phyloP scores from a whole-genome alignment of 2,113 vertebrate genomes.

The Tetrao urogallus region DNA sequence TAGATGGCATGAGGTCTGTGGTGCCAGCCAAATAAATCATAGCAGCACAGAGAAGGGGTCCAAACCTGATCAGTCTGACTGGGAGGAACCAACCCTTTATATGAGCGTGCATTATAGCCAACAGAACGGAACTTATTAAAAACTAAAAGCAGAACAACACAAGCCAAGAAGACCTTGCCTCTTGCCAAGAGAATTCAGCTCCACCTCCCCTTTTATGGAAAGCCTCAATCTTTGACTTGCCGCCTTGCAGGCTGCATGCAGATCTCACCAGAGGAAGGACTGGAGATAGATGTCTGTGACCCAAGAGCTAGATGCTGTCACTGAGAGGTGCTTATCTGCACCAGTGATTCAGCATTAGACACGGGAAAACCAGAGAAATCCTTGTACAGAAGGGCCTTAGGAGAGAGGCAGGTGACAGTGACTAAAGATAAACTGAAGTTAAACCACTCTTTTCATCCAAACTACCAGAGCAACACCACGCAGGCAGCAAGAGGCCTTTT shows the following conservation, averaged over 20 bases:
- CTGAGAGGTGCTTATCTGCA: neutral
- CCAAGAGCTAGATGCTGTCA: neutral
- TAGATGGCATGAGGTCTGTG: neutral
- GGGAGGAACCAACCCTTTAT: neutral
- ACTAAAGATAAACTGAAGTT: neutral
- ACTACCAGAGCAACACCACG: neutral
- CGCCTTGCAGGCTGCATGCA: neutral
- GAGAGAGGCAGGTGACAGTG: neutral
- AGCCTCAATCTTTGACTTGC: neutral
- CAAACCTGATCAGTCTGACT: neutral
- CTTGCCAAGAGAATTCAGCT: neutral
- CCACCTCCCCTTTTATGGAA: neutral
- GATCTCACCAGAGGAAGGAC: neutral
- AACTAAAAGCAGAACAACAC: neutral
- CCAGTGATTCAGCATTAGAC: neutral
- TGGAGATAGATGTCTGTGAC: neutral
- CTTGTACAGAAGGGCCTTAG: neutral
- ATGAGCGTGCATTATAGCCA: neutral
- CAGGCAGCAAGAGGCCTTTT: neutral
- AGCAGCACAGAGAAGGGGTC: neutral
- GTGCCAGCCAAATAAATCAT: neutral
- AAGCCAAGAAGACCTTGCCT: neutral
- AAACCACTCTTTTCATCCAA: neutral
- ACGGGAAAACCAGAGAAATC: neutral
- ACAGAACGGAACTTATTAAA: neutral